These are phyloP conservation scores for Tetraodon nigroviridis DNA, from an alignment of 2,113 vertebrate species.

Conservation along the genomic window DNA sequence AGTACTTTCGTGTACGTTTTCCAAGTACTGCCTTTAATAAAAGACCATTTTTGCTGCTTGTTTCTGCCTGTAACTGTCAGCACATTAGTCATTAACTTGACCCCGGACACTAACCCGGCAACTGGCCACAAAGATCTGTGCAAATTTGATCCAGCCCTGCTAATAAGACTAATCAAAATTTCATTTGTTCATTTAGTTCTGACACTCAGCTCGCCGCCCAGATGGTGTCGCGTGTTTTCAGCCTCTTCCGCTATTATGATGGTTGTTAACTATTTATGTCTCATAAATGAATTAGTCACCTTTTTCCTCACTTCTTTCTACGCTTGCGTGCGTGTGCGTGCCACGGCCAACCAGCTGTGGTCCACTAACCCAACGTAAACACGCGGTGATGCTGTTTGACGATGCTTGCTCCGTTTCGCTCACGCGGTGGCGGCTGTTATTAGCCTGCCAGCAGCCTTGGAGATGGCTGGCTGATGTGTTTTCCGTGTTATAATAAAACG, in stretches of 20 bases:
- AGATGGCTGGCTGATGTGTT: conserved; percentile 23
- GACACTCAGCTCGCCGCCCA: conserved; percentile 77
- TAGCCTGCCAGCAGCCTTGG: conserved; percentile 13
- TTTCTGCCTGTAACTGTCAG: conserved; percentile 36
- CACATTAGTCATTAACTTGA: conserved; percentile 66
- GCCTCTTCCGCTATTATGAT: conserved; percentile 73
- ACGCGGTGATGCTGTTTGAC: too few species aligned
- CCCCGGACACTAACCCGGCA: conserved; percentile 63
- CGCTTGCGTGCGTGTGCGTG: conserved; percentile 47
- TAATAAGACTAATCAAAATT: conserved; percentile 86
- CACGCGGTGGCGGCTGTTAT: conserved; percentile 16
- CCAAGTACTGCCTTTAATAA: not conserved
- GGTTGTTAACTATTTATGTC: conserved; percentile 83
- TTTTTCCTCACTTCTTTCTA: conserved; percentile 46
- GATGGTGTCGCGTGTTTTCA: conserved; percentile 79
- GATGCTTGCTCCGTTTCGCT: not conserved
- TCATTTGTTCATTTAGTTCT: conserved; percentile 84
- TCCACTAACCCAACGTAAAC: conserved; percentile 32
- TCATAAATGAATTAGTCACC: conserved; percentile 70
- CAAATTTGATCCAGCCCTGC: conserved; percentile 73
- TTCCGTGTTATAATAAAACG: conserved; percentile 30
- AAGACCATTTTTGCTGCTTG: conserved; percentile 9
- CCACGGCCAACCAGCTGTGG: conserved; percentile 62
- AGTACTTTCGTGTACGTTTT: not conserved
- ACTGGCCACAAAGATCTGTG: conserved; percentile 74